phyloP scores from a whole-genome alignment of 1,140 invertebrate species.

The Aleiodes sp. region DNA sequence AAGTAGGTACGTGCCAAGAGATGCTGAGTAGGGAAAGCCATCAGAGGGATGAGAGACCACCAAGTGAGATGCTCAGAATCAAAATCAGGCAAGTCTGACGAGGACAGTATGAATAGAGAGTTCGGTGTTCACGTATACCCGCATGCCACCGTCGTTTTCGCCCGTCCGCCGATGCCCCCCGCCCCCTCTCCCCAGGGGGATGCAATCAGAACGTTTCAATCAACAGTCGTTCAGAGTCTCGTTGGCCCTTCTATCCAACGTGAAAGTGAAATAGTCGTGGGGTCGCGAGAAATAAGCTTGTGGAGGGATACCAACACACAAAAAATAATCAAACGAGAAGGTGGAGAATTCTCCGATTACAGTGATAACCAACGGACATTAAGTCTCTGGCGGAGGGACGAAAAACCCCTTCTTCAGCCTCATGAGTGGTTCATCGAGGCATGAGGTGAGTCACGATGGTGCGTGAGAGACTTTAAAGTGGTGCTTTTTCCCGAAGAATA shows the following conservation, averaged over 20 bases:
- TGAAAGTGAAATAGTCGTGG: conserved; percentile 35
- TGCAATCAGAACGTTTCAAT: conserved; percentile 68
- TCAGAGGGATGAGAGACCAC: not conserved
- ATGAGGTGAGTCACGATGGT: conserved; percentile 32
- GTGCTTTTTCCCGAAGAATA: not conserved
- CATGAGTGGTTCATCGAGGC: not conserved
- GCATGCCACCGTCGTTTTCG: no score
- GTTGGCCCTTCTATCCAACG: conserved; percentile 36
- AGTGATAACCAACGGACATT: conserved; percentile 64
- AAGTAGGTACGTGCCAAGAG: conserved; percentile 57
- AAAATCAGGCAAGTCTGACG: conserved; percentile 10
- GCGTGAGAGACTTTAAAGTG: conserved; percentile 50
- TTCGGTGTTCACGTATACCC: conserved; percentile 52
- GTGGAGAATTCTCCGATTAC: conserved; percentile 50
- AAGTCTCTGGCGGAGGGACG: conserved; percentile 59
- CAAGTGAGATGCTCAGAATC: conserved; percentile 10
- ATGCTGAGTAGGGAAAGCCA: conserved; percentile 9
- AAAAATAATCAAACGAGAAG: not conserved
- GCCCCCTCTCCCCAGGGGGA: conserved; percentile 51
- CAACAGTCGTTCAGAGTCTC: conserved; percentile 58
- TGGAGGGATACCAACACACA: not conserved
- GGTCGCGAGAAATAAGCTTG: conserved; percentile 14
- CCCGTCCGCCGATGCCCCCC: conserved; percentile 43
- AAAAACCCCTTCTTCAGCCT: conserved; percentile 53
- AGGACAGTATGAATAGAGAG: conserved; percentile 34